Evolutionary conservation across 2,113 vertebrate species (phyloP).

Genomic region (Nothoprocta pentlandii): DNA sequence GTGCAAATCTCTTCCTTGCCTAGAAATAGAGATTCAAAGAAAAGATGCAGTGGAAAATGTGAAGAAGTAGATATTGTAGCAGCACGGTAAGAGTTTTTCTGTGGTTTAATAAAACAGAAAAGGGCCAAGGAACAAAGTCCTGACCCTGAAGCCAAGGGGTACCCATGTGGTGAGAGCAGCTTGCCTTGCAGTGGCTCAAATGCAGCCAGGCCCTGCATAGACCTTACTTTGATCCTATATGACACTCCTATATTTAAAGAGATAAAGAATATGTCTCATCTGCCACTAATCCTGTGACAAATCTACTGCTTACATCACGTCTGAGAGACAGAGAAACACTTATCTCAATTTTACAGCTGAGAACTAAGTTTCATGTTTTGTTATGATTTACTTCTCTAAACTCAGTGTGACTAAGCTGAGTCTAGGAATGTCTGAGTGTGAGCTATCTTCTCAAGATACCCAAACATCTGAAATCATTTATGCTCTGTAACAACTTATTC

Average conservation of each 20-base stretch:
- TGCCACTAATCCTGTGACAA: neutral
- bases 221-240: neutral
- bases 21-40: neutral
- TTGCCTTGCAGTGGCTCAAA: neutral
- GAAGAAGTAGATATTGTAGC: neutral
- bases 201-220: neutral
- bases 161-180: too few relatives aligned
- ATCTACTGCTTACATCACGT: neutral
- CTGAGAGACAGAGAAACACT: neutral
- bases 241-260: neutral
- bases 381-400: neutral
- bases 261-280: neutral
- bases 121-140: neutral
- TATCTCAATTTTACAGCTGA: neutral
- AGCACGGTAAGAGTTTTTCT: neutral
- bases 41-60: neutral
- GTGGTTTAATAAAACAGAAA: neutral
- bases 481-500: neutral
- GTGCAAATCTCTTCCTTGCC: neutral
- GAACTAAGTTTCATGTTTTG: neutral
- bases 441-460: neutral
- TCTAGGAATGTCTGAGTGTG: neutral
- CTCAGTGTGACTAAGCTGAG: neutral
- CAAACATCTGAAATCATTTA: neutral
- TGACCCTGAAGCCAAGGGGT: neutral